These are phyloP conservation scores for Cephus rjabovi DNA, from an alignment of 2,888 invertebrate species.

Conservation along the genomic window DNA sequence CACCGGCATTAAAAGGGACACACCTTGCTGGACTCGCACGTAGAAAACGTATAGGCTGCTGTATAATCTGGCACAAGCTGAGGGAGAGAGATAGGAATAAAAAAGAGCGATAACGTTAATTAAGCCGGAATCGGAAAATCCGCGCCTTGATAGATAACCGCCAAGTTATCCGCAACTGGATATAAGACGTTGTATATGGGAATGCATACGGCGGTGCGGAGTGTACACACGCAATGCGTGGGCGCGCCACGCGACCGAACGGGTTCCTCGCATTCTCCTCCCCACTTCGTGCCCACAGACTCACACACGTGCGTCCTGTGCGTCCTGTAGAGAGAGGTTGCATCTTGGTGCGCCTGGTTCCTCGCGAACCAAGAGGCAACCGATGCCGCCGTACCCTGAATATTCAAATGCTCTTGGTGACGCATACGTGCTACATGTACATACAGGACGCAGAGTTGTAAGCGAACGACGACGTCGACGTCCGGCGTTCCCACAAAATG, in stretches of 20 bases:
- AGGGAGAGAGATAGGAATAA: constrained; percentile 25
- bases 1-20: too few species aligned
- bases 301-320: background rate
- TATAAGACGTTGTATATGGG: constrained; percentile 20
- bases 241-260: constrained; percentile 66
- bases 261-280: constrained; percentile 45
- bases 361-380: constrained; percentile 21
- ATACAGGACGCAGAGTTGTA: too few species aligned
- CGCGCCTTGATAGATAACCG: constrained; percentile 21
- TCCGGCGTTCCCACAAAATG: too few species aligned
- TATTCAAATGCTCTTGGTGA: constrained; percentile 26
- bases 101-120: constrained; percentile 43
- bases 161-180: constrained; percentile 31
- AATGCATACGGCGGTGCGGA: too few species aligned
- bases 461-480: too few species aligned
- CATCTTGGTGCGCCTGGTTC: background rate
- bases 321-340: constrained; percentile 8
- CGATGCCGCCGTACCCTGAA: constrained; percentile 33
- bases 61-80: constrained; percentile 20
- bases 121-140: constrained; percentile 45
- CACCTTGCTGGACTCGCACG: constrained; percentile 16
- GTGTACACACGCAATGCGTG: constrained; percentile 53
- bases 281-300: constrained; percentile 15
- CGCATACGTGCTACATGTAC: too few species aligned
- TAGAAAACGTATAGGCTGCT: constrained; percentile 12